Evolutionary conservation across 2,797 vertebrate species (phyloP).

Genomic region (Numenius phaeopus): DNA sequence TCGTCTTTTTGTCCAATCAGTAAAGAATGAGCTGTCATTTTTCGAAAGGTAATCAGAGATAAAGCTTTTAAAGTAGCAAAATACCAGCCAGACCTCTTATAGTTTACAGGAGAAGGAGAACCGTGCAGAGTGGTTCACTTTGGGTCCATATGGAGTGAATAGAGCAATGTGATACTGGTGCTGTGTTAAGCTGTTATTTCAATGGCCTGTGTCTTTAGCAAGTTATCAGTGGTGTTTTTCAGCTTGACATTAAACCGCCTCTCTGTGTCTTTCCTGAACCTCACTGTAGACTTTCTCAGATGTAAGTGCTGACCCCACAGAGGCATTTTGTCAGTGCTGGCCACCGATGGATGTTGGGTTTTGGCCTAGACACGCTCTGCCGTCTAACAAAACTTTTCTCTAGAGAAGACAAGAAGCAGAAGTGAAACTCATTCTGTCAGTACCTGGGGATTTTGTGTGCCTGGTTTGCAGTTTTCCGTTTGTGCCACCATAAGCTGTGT

Average conservation of each 20-base stretch:
- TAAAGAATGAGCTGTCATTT: background rate
- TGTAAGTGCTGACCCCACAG: background rate
- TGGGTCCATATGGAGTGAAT: background rate
- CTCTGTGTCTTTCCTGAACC: background rate
- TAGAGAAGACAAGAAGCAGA: background rate
- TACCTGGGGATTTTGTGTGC: too few species aligned
- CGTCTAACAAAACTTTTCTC: background rate
- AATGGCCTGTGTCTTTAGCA: background rate
- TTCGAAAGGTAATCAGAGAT: background rate
- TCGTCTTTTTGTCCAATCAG: background rate
- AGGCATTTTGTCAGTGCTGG: background rate
- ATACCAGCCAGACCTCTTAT: background rate
- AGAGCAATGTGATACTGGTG: background rate
- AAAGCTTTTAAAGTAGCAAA: background rate
- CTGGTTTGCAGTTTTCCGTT: background rate
- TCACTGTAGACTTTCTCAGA: background rate
- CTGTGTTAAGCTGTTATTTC: background rate
- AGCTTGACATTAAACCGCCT: background rate
- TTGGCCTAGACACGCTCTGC: background rate
- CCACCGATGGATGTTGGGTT: background rate
- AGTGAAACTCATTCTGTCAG: accelerated
- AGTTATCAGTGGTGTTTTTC: background rate
- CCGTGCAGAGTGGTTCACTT: background rate
- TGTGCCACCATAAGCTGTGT: background rate
- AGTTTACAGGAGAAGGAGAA: background rate